Percentiles rank a stretch among this genome's conserved stretches.
Evolutionary conservation across 2,888 invertebrate species (phyloP).

Genomic region (Lapara coniferarum): DNA sequence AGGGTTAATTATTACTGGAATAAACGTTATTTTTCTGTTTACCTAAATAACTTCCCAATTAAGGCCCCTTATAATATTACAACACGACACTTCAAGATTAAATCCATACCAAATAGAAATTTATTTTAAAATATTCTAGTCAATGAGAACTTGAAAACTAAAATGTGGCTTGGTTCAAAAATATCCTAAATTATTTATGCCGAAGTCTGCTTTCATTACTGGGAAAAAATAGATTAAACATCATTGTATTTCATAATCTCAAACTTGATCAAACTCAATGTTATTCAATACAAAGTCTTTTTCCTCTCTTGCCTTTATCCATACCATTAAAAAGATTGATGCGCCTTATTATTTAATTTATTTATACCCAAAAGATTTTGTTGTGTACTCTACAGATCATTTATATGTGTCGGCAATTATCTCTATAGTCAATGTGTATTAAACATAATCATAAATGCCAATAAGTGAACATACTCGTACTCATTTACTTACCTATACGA

Average conservation of each 20-base stretch:
- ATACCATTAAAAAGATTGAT: conserved; percentile 23
- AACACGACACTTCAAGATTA: too few relatives aligned
- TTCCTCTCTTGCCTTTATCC: conserved; percentile 20
- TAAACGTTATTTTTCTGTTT: too few relatives aligned
- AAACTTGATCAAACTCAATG: not conserved
- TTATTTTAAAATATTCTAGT: not conserved
- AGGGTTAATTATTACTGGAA: too few relatives aligned
- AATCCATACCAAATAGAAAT: too few relatives aligned
- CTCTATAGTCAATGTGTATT: conserved; percentile 20
- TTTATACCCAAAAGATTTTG: conserved; percentile 21
- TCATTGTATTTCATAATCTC: conserved; percentile 2
- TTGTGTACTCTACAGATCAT: conserved; percentile 15
- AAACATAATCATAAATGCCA: conserved; percentile 19
- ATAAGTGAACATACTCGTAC: conserved; percentile 6
- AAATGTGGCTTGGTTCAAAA: not conserved
- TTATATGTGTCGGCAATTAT: conserved; percentile 22
- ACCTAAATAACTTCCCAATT: too few relatives aligned
- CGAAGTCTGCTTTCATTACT: not conserved
- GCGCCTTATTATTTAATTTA: conserved; percentile 24
- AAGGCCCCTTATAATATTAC: too few relatives aligned
- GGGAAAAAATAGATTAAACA: conserved; percentile 19
- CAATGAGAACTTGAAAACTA: not conserved
- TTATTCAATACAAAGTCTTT: conserved; percentile 10
- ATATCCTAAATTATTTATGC: not conserved
- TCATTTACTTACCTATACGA: not conserved